phyloP scores from a whole-genome alignment of 2,888 invertebrate genomes.

The Conops quadrifasciatus region DNA sequence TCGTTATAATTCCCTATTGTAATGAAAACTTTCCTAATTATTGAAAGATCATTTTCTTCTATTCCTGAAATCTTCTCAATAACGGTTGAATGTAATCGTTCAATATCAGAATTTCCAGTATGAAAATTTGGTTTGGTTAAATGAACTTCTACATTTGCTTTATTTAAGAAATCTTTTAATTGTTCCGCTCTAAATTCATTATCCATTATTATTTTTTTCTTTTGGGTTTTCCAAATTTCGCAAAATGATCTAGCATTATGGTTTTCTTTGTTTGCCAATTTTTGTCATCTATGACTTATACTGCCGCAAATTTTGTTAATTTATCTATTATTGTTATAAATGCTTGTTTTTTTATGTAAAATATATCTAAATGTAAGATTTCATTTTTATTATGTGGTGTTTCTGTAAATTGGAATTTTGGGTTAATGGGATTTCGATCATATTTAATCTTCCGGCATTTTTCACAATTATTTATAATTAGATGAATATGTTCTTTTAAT shows the following conservation, averaged over 20 bases:
- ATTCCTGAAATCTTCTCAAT: conserved; percentile 38
- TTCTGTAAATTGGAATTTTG: conserved; percentile 35
- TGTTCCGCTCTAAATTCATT: conserved; percentile 38
- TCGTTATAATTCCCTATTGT: conserved; percentile 39
- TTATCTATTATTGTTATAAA: conserved; percentile 40
- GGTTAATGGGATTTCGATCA: conserved; percentile 39
- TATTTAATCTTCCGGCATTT: conserved; percentile 35
- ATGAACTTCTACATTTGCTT: conserved; percentile 24
- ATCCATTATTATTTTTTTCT: conserved; percentile 37
- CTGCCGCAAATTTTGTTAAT: conserved; percentile 34
- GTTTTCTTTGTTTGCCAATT: conserved; percentile 10
- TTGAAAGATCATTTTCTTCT: conserved; percentile 29
- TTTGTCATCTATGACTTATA: conserved; percentile 20
- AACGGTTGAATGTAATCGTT: conserved; percentile 38
- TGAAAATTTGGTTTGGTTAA: conserved; percentile 37
- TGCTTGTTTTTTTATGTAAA: conserved; percentile 28
- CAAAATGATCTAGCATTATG: conserved; percentile 32
- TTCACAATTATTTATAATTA: conserved; percentile 39
- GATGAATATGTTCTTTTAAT: conserved; percentile 40
- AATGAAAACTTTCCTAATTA: conserved; percentile 33
- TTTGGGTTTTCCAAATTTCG: conserved; percentile 40
- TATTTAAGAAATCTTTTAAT: conserved; percentile 27
- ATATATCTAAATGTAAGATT: conserved; percentile 35
- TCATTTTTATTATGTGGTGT: conserved; percentile 36
- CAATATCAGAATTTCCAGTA: conserved; percentile 32